Conservation (phyloP, 2,113 vertebrate genomes). For the Vimba vimba region DNA sequence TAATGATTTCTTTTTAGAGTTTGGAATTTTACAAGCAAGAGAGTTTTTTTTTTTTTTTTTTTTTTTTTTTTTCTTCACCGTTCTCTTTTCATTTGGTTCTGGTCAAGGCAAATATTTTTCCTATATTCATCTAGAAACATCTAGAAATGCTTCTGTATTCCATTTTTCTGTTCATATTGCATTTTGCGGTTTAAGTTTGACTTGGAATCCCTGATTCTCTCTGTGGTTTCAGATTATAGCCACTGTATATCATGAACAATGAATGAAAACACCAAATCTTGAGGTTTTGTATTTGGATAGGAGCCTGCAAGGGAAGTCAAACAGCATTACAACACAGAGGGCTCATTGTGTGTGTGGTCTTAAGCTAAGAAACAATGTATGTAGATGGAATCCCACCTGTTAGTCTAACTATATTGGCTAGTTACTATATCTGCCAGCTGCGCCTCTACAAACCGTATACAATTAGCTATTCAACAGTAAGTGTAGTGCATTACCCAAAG, state of each 20-base stretch:
- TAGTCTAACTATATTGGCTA: neutral
- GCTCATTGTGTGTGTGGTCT: slow-evolving; percentile 35
- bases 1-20: neutral
- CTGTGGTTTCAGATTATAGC: neutral
- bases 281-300: neutral
- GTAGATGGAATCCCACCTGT: slow-evolving; percentile 16
- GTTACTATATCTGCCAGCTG: neutral
- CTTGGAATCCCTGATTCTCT: neutral
- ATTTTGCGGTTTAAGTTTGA: neutral
- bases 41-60: neutral
- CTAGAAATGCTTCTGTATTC: neutral
- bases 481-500: neutral
- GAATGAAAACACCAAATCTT: neutral
- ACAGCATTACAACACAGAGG: neutral
- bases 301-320: neutral
- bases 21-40: neutral
- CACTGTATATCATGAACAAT: neutral
- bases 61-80: neutral
- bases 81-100: neutral
- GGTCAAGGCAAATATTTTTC: neutral
- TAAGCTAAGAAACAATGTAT: neutral
- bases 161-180: neutral
- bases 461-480: neutral
- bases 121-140: neutral
- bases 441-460: no score